Percentiles rank a stretch among this genome's conserved stretches.
Evolutionary conservation across 2,797 vertebrate species (phyloP).

Genomic region (Sibirionetta formosa): DNA sequence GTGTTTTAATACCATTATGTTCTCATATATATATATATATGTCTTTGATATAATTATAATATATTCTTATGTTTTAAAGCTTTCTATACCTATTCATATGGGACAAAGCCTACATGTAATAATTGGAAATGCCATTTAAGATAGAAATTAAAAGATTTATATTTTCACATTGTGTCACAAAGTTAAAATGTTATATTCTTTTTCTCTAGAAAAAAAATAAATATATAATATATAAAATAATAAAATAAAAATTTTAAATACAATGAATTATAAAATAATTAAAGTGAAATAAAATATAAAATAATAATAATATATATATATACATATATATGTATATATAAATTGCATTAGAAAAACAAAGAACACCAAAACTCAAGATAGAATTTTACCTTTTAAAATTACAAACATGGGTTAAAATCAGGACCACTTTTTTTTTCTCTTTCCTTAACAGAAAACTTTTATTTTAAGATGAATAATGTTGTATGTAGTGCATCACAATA

Average conservation of each 20-base stretch:
- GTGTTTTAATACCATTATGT: neutral
- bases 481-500: neutral
- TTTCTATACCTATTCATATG: fast-evolving
- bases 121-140: neutral
- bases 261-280: no score
- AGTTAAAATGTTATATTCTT: neutral
- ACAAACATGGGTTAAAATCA: fast-evolving
- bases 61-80: neutral
- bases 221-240: no score
- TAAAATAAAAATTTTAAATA: no score
- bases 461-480: neutral
- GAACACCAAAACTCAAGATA: neutral
- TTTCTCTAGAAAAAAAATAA: neutral
- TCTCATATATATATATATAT: fast-evolving
- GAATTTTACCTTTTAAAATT: neutral
- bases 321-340: no score
- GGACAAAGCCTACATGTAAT: neutral
- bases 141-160: neutral
- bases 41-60: neutral
- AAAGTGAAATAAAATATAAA: no score
- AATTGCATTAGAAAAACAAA: neutral
- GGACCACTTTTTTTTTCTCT: neutral
- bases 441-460: neutral
- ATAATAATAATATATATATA: no score
- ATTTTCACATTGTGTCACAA: neutral